Percentiles rank a stretch among this genome's conserved stretches.
Conservation (phyloP, 2,113 vertebrate species). For the Blennius ocellaris region DNA sequence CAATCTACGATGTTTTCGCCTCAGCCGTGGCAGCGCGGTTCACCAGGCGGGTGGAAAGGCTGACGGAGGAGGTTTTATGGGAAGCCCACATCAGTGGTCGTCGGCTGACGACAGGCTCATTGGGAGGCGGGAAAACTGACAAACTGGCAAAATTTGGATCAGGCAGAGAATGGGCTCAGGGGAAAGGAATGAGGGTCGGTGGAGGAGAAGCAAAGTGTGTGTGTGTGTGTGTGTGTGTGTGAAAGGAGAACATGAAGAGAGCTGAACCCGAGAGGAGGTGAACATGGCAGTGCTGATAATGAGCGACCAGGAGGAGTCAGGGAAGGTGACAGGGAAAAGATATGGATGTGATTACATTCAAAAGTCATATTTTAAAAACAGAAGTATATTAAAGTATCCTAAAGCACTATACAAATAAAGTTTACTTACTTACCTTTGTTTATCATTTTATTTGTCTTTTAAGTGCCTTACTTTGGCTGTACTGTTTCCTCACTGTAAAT, state of each 20-base stretch:
- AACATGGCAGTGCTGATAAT: background rate
- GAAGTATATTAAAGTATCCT: too few species aligned
- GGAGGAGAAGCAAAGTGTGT: background rate
- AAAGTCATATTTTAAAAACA: too few species aligned
- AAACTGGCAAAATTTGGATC: conserved; percentile 28
- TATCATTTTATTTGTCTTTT: too few species aligned
- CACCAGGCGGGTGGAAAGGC: conserved; percentile 54
- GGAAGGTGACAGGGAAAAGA: background rate
- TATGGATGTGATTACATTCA: too few species aligned
- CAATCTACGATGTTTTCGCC: conserved; percentile 36
- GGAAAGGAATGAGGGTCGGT: conserved; percentile 7
- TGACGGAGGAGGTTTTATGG: conserved; percentile 54
- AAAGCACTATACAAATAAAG: too few species aligned
- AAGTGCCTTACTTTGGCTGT: too few species aligned
- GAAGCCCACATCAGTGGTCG: conserved; percentile 43
- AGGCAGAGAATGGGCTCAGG: background rate
- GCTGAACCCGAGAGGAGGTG: background rate
- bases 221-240: background rate
- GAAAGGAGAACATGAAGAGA: background rate
- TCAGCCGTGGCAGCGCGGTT: conserved; percentile 40
- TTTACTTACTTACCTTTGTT: too few species aligned
- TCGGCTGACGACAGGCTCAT: conserved; percentile 16
- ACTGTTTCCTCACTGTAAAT: too few species aligned
- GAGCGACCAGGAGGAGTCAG: background rate
- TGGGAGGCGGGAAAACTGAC: conserved; percentile 32